Percentiles rank a stretch among this genome's conserved stretches.
phyloP scores from a whole-genome alignment of 2,888 invertebrate genomes.

The Eupithecia inturbata region DNA sequence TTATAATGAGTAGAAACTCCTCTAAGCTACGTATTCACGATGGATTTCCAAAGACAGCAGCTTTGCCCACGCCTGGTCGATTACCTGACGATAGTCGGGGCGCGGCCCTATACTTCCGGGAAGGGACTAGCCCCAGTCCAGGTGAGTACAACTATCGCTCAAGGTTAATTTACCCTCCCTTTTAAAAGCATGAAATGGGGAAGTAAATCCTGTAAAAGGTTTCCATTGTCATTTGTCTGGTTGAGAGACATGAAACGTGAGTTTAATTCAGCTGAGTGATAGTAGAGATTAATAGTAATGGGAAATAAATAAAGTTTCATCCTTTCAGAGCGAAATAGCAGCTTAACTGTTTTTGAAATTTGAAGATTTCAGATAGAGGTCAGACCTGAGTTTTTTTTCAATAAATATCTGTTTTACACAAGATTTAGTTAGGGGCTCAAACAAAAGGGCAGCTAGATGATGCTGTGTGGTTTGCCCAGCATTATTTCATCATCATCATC shows the following conservation, averaged over 20 bases:
- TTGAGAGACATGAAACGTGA: not conserved
- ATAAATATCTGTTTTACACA: too few relatives aligned
- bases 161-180: not conserved
- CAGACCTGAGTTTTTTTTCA: too few relatives aligned
- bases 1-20: conserved; percentile 68
- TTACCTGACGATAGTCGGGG: conserved; percentile 98
- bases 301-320: not conserved
- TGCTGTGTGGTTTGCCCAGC: not conserved
- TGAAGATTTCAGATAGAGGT: too few relatives aligned
- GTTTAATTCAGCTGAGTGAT: not conserved
- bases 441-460: not conserved
- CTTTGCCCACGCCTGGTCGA: conserved; percentile 95
- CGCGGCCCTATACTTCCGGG: conserved; percentile 87
- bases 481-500: too few relatives aligned
- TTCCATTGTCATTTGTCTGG: not conserved
- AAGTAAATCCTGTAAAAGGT: conserved; percentile 5
- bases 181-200: not conserved
- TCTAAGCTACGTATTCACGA: conserved; percentile 57
- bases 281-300: not conserved
- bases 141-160: conserved; percentile 73
- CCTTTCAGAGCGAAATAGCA: too few relatives aligned
- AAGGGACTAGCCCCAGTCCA: conserved; percentile 90
- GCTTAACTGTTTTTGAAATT: too few relatives aligned
- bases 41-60: conserved; percentile 89
- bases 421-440: too few relatives aligned